Evolutionary conservation across 2,888 invertebrate genomes (phyloP).

Genomic region (Mellilla xanthometata): DNA sequence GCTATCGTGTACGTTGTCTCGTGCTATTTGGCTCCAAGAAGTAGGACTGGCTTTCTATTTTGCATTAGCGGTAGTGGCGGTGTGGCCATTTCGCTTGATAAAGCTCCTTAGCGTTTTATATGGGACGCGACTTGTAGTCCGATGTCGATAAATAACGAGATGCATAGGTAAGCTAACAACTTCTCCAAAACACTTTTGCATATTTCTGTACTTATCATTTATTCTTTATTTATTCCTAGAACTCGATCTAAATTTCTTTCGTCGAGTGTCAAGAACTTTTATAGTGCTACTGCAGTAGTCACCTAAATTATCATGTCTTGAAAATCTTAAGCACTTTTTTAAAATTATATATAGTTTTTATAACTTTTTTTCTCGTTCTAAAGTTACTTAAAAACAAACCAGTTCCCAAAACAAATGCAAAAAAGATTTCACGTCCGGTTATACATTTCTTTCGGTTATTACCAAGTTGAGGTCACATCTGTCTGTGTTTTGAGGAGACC

Average conservation of each 20-base stretch:
- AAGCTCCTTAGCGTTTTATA: conserved; percentile 22
- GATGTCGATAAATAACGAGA: conserved; percentile 1
- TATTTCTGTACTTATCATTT: no score
- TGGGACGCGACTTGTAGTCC: conserved; percentile 16
- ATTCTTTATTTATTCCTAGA: no score
- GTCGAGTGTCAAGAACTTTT: no score
- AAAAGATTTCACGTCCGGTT: conserved; percentile 21
- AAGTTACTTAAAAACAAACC: conserved; percentile 8
- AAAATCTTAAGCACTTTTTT: no score
- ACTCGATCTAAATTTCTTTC: no score
- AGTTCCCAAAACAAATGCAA: conserved; percentile 15
- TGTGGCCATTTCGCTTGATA: conserved; percentile 27
- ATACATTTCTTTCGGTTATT: conserved; percentile 26
- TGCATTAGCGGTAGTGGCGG: conserved; percentile 27
- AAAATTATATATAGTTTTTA: no score
- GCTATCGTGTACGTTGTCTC: conserved; percentile 36
- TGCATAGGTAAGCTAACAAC: no score
- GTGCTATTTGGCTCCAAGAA: conserved; percentile 35
- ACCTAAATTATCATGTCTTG: no score
- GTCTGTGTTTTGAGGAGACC: conserved; percentile 27
- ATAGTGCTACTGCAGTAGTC: no score
- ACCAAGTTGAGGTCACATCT: conserved; percentile 30
- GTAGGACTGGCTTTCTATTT: conserved; percentile 44
- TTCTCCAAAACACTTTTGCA: no score
- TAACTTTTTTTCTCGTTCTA: background rate